phyloP scores from a whole-genome alignment of 1,140 invertebrate genomes.

The Hycleus cichorii region DNA sequence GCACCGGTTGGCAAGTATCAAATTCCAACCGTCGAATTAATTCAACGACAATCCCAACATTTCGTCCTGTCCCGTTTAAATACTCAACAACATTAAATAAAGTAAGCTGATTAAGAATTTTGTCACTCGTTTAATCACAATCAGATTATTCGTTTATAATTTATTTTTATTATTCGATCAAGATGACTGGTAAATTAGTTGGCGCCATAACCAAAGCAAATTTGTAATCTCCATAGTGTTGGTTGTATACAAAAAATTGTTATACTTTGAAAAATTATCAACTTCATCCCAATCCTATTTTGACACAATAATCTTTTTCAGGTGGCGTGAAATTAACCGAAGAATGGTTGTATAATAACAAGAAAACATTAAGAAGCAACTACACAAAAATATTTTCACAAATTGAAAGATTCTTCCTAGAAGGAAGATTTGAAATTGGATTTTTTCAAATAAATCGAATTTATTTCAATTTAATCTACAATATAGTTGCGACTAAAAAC shows the following conservation, averaged over 20 bases:
- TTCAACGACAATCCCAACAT: conserved; percentile 9
- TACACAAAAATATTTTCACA: too few relatives aligned
- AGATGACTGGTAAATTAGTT: background rate
- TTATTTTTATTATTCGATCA: background rate
- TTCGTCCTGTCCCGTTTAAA: too few relatives aligned
- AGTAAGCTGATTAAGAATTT: conserved; percentile 15
- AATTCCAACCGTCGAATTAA: conserved; percentile 14
- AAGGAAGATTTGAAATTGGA: too few relatives aligned
- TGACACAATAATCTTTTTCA: conserved; percentile 14
- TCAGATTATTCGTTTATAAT: background rate
- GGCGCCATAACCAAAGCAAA: conserved; percentile 8
- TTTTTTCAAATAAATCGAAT: too few relatives aligned
- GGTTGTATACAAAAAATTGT: background rate
- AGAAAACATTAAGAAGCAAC: too few relatives aligned
- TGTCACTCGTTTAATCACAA: conserved; percentile 12
- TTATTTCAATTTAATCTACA: too few relatives aligned
- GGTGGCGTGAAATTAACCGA: conserved; percentile 12
- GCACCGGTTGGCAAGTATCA: conserved; percentile 3
- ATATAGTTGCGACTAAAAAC: too few relatives aligned
- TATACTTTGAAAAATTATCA: conserved; percentile 7
- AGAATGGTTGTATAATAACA: background rate
- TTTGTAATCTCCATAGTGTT: conserved; percentile 6
- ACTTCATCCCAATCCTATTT: conserved; percentile 8
- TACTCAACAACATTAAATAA: background rate
- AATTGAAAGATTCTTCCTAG: too few relatives aligned